phyloP scores from a whole-genome alignment of 1,140 invertebrate genomes.

The Rhyzopertha dominica region DNA sequence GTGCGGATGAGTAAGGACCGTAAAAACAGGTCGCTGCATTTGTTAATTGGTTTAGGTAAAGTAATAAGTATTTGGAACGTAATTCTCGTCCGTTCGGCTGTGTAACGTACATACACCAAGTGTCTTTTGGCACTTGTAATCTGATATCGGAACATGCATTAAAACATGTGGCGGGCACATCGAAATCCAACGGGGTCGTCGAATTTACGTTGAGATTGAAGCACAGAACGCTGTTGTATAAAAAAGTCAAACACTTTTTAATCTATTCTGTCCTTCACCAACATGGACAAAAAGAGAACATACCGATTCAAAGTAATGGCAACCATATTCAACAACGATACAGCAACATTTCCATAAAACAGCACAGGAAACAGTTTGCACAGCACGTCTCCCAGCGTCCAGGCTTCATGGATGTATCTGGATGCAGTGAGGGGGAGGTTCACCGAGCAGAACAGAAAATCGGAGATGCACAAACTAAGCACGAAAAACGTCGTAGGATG shows the following conservation, averaged over 20 bases:
- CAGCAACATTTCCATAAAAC: slow-evolving; percentile 85
- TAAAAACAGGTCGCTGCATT: slow-evolving; percentile 9
- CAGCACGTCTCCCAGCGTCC: slow-evolving; percentile 72
- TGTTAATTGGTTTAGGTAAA: slow-evolving; percentile 14
- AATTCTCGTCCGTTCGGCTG: too few relatives aligned
- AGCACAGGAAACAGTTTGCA: slow-evolving; percentile 83
- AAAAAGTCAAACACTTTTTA: too few relatives aligned
- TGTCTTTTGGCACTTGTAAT: too few relatives aligned
- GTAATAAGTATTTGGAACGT: too few relatives aligned
- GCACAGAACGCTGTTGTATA: too few relatives aligned
- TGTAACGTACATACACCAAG: too few relatives aligned
- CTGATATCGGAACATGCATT: too few relatives aligned
- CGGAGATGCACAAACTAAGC: slow-evolving; percentile 77
- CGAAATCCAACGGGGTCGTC: too few relatives aligned
- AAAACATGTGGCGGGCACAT: too few relatives aligned
- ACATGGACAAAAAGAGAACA: slow-evolving; percentile 17
- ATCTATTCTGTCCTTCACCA: too few relatives aligned
- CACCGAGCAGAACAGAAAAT: slow-evolving; percentile 78
- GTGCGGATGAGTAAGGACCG: slow-evolving; percentile 4
- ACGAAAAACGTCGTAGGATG: slow-evolving; percentile 86
- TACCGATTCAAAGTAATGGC: slow-evolving; percentile 86
- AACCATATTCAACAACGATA: slow-evolving; percentile 82
- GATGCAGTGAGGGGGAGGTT: slow-evolving; percentile 80
- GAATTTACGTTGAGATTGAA: too few relatives aligned
- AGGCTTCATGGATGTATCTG: slow-evolving; percentile 73